Evolutionary conservation across 2,888 invertebrate genomes (phyloP).

Genomic region (Timema cristinae): DNA sequence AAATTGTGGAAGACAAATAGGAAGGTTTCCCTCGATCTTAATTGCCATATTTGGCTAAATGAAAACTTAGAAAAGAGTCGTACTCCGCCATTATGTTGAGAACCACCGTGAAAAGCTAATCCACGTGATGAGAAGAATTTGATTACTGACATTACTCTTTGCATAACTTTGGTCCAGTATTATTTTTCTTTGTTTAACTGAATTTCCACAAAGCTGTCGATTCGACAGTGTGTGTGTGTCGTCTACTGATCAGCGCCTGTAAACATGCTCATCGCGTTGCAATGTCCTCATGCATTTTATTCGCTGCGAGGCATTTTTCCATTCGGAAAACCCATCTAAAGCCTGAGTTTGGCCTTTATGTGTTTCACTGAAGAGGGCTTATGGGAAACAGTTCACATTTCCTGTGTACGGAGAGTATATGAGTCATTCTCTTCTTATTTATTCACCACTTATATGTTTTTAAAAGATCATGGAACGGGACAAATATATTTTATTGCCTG

Average conservation of each 20-base stretch:
- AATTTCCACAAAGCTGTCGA: not conserved
- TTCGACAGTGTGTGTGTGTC: not conserved
- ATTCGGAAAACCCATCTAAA: not conserved
- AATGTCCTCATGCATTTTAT: not conserved
- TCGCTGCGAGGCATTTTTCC: slow-evolving; percentile 10
- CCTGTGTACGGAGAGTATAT: not conserved
- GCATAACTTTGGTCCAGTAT: not conserved
- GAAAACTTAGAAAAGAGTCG: slow-evolving; percentile 15
- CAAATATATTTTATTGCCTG: not conserved
- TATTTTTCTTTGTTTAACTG: not conserved
- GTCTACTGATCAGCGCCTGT: not conserved
- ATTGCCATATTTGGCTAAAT: slow-evolving; percentile 16
- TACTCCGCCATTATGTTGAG: slow-evolving; percentile 14
- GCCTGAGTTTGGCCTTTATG: slow-evolving; percentile 3
- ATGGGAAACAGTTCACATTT: slow-evolving; percentile 1
- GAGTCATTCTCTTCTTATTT: slow-evolving; percentile 8
- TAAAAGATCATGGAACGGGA: not conserved
- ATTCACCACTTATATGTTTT: slow-evolving; percentile 2
- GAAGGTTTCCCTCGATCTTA: slow-evolving; percentile 16
- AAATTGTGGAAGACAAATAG: slow-evolving; percentile 20
- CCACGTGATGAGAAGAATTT: slow-evolving; percentile 2
- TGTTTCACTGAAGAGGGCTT: not conserved
- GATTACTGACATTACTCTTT: not conserved
- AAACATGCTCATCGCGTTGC: not conserved
- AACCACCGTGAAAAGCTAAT: not conserved